Conservation (phyloP, 1,140 invertebrate genomes). For the Parapsyche elsis region DNA sequence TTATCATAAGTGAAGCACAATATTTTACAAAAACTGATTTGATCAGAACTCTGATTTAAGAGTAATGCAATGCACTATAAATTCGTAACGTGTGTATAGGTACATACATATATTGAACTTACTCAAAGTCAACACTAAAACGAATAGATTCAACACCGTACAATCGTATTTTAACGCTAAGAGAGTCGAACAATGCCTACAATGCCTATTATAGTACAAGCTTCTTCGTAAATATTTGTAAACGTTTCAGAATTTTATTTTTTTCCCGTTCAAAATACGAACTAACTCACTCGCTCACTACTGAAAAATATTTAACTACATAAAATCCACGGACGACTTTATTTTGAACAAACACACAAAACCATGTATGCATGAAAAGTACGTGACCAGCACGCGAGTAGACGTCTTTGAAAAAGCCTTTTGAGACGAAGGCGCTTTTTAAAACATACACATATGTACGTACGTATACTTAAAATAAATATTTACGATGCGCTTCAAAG, state of each 20-base stretch:
- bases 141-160: background rate
- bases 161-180: background rate
- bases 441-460: background rate
- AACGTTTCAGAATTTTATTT: too few relatives aligned
- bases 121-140: background rate
- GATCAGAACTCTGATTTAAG: too few relatives aligned
- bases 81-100: too few relatives aligned
- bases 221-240: too few relatives aligned
- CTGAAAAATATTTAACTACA: constrained; percentile 8
- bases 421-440: background rate
- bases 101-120: too few relatives aligned
- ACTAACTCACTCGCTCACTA: background rate
- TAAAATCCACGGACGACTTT: background rate
- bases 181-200: too few relatives aligned
- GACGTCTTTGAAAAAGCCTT: background rate
- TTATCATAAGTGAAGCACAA: too few relatives aligned
- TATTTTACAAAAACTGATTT: too few relatives aligned
- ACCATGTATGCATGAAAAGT: background rate
- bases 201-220: too few relatives aligned
- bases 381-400: background rate
- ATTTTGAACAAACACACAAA: constrained; percentile 15
- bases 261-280: too few relatives aligned
- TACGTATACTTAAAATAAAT: background rate
- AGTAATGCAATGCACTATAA: too few relatives aligned
- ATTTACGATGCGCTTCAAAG: constrained; percentile 6